These are phyloP conservation scores for Rhinatrema bivittatum DNA, from an alignment of 2,797 vertebrate species.

Conservation along the genomic window DNA sequence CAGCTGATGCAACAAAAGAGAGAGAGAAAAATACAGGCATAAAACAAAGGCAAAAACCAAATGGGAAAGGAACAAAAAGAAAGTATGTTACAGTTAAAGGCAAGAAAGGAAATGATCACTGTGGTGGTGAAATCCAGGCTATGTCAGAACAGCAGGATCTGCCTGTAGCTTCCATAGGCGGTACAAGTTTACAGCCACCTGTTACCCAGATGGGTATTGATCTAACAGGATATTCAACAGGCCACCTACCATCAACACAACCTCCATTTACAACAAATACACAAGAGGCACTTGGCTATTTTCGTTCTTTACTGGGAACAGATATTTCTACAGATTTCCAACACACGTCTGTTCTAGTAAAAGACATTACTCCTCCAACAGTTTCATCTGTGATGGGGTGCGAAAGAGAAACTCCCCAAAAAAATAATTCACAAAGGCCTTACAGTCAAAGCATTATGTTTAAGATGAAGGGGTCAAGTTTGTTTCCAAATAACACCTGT, in stretches of 20 bases:
- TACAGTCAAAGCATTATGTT: conserved; percentile 49
- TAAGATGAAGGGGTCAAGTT: conserved; percentile 52
- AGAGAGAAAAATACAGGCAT: conserved; percentile 53
- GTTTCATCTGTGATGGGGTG: conserved; percentile 24
- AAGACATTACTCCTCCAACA: conserved; percentile 61
- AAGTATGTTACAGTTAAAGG: conserved; percentile 42
- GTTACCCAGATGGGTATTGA: conserved; percentile 45
- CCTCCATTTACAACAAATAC: conserved; percentile 36
- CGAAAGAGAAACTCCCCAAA: conserved; percentile 50
- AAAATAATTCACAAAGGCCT: conserved; percentile 39
- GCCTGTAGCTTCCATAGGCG: conserved; percentile 29
- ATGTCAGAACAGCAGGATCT: conserved; percentile 41
- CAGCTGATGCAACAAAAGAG: conserved; percentile 40
- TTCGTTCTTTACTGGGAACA: conserved; percentile 47
- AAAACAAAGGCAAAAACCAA: conserved; percentile 52
- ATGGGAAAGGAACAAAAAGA: conserved; percentile 45
- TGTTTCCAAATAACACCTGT: conserved; percentile 53
- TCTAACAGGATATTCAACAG: conserved; percentile 43
- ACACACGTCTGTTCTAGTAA: conserved; percentile 33
- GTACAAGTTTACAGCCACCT: conserved; percentile 45
- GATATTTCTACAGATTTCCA: conserved; percentile 42
- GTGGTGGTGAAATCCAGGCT: conserved; percentile 35
- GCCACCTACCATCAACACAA: conserved; percentile 56
- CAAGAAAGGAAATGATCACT: conserved; percentile 34
- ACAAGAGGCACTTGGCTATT: conserved; percentile 42